Conservation (phyloP, 2,797 vertebrate genomes). For the Microcaecilia unicolor region DNA sequence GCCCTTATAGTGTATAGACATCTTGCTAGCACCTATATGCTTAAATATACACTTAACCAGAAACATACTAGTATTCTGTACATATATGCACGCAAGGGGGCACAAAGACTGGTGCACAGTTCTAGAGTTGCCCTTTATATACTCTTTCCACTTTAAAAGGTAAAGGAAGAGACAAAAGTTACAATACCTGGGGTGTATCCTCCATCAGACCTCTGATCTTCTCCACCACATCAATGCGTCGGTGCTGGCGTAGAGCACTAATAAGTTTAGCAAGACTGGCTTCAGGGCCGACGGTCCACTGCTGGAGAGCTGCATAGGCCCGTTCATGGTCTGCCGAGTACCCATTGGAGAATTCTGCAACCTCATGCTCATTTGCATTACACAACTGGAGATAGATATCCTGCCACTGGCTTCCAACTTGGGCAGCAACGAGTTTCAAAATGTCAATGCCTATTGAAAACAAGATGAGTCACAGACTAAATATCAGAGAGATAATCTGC, state of each 20-base stretch:
- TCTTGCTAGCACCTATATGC: too few species aligned
- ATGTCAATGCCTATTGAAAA: slow-evolving; percentile 80
- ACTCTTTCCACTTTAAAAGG: too few species aligned
- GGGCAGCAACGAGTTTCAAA: slow-evolving; percentile 84
- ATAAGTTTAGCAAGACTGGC: slow-evolving; percentile 93
- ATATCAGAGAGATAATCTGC: too few species aligned
- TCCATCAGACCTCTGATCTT: slow-evolving; percentile 93
- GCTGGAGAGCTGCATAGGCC: slow-evolving; percentile 86
- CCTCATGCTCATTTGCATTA: slow-evolving; percentile 81
- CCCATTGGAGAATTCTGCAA: slow-evolving; percentile 82
- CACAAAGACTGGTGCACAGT: too few species aligned
- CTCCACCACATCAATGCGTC: slow-evolving; percentile 89
- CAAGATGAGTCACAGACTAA: too few species aligned
- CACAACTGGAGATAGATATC: slow-evolving; percentile 88
- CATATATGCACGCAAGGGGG: too few species aligned
- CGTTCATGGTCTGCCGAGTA: slow-evolving; percentile 81
- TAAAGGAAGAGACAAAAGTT: too few species aligned
- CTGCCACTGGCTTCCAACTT: slow-evolving; percentile 89
- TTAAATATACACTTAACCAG: too few species aligned
- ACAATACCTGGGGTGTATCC: slow-evolving; percentile 78
- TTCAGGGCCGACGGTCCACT: slow-evolving; percentile 89
- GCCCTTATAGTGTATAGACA: too few species aligned
- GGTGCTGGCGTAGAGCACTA: slow-evolving; percentile 82
- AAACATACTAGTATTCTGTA: too few species aligned
- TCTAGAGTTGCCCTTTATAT: too few species aligned